Percentiles rank a stretch among this genome's conserved stretches.
Conservation (phyloP, 2,113 vertebrate species). For the Galemys pyrenaicus region DNA sequence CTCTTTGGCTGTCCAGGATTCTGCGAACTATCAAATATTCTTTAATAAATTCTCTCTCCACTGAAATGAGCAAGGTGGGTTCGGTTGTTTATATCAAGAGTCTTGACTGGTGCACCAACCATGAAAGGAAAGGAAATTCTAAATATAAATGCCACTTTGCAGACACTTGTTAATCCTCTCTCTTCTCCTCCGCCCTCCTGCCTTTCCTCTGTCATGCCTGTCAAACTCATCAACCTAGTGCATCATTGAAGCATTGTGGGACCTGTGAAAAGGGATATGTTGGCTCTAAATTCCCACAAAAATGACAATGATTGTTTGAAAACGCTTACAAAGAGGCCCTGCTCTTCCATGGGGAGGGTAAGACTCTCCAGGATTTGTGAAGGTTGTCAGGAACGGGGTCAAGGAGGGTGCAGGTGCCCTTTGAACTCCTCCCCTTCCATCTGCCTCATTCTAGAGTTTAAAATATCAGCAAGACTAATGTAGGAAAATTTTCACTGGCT, state of each 20-base stretch:
- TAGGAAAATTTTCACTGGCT: not conserved
- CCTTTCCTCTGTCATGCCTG: constrained; percentile 42
- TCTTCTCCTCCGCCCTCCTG: constrained; percentile 48
- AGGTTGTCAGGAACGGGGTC: not conserved
- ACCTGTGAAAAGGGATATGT: not conserved
- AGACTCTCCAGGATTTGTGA: not conserved
- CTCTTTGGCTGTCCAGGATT: not conserved
- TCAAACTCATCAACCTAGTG: not conserved
- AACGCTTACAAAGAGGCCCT: not conserved
- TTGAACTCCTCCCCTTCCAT: not conserved
- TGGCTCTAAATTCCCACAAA: constrained; percentile 37
- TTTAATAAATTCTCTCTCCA: constrained; percentile 25
- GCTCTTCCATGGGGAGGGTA: not conserved
- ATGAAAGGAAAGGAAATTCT: constrained; percentile 40
- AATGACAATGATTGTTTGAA: constrained; percentile 1
- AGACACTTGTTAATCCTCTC: constrained; percentile 50
- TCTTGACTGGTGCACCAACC: not conserved
- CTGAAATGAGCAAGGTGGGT: not conserved
- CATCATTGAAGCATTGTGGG: not conserved
- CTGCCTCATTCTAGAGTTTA: not conserved
- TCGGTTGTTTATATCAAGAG: constrained; percentile 43
- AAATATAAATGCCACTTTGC: constrained; percentile 39
- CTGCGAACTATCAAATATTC: not conserved
- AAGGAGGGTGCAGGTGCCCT: not conserved
- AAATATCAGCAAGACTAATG: not conserved